Percentiles rank a stretch among this genome's conserved stretches.
phyloP scores from a whole-genome alignment of 2,888 invertebrate genomes.

The Xanthorhoe designata region DNA sequence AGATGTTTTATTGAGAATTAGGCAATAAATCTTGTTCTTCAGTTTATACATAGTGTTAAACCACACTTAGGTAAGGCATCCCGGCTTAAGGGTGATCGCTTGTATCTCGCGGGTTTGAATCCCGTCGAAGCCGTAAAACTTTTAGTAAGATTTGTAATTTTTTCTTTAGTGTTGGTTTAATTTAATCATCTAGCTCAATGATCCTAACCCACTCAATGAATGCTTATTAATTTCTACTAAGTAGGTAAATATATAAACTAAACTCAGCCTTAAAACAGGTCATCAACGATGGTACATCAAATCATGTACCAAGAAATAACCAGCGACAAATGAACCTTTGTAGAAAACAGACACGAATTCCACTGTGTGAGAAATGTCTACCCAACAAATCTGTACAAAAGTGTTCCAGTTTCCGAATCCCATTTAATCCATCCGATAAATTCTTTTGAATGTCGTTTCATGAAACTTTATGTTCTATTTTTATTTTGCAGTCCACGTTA shows the following conservation, averaged over 20 bases:
- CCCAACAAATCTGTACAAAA: conserved; percentile 21
- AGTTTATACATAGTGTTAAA: too few relatives aligned
- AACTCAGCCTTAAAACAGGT: not conserved
- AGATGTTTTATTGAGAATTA: too few relatives aligned
- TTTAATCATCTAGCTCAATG: too few relatives aligned
- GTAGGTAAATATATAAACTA: not conserved
- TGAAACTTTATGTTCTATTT: conserved; percentile 20
- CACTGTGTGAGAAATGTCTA: not conserved
- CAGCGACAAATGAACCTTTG: not conserved
- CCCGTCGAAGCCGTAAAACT: too few relatives aligned
- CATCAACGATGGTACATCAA: not conserved
- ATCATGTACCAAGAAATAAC: not conserved
- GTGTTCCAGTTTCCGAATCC: conserved; percentile 16
- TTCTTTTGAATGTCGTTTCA: conserved; percentile 14
- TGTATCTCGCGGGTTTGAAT: too few relatives aligned
- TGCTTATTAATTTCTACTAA: too few relatives aligned
- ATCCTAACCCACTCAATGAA: too few relatives aligned
- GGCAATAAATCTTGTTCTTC: too few relatives aligned
- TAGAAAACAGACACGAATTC: not conserved
- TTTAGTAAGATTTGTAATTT: too few relatives aligned
- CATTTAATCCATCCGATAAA: conserved; percentile 23
- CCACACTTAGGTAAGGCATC: too few relatives aligned
- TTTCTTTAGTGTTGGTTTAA: too few relatives aligned
- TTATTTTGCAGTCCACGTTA: conserved; percentile 8
- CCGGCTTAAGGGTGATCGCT: too few relatives aligned